These are phyloP conservation scores for Muscicapa adusta DNA, from an alignment of 2,113 vertebrate species.

Conservation along the genomic window DNA sequence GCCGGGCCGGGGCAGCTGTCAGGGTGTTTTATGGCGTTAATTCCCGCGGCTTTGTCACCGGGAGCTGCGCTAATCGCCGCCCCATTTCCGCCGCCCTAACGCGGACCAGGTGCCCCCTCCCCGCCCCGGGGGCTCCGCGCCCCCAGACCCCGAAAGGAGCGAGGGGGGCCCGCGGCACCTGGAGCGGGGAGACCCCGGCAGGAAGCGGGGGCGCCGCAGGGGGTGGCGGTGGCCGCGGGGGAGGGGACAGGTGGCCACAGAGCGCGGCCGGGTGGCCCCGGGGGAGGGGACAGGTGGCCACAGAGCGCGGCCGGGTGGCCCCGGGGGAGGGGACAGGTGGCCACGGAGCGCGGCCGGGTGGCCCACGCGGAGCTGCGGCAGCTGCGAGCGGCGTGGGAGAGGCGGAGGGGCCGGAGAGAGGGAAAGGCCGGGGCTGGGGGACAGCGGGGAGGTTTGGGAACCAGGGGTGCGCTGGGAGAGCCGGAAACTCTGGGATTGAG, in stretches of 20 bases:
- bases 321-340: background rate
- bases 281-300: too few relatives aligned
- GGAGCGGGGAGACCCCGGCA: too few relatives aligned
- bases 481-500: background rate
- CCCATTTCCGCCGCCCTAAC: conserved; percentile 8
- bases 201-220: too few relatives aligned
- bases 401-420: background rate
- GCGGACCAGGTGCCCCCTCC: conserved; percentile 21
- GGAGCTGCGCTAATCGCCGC: conserved; percentile 14
- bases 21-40: conserved; percentile 58
- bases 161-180: too few relatives aligned
- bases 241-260: too few relatives aligned
- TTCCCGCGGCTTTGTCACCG: conserved; percentile 52
- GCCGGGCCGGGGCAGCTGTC: conserved; percentile 43
- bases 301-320: too few relatives aligned
- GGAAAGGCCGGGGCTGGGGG: too few relatives aligned
- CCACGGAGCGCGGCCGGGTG: accelerated
- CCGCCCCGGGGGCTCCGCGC: background rate
- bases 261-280: too few relatives aligned
- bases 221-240: too few relatives aligned
- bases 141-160: too few relatives aligned
- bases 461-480: accelerated
- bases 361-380: background rate
- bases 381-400: background rate
- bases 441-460: too few relatives aligned